These are phyloP conservation scores for Collichthys lucidus DNA, from an alignment of 2,113 vertebrate genomes.

Conservation along the genomic window DNA sequence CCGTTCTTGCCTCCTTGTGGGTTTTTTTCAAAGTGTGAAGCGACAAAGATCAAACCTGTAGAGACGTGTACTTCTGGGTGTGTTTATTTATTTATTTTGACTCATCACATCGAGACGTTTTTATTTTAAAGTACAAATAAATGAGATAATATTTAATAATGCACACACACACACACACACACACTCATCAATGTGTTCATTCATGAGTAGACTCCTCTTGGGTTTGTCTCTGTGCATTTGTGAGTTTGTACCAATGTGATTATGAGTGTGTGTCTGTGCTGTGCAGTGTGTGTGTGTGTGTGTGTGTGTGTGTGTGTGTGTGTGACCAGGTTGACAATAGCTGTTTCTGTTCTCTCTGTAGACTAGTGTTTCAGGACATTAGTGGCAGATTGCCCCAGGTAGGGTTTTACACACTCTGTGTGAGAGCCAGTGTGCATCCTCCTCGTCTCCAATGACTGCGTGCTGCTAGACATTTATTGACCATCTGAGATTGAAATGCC, in stretches of 20 bases:
- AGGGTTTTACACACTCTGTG: constrained; percentile 83
- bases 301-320: constrained; percentile 38
- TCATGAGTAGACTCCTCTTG: constrained; percentile 69
- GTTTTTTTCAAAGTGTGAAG: constrained; percentile 77
- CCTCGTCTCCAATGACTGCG: constrained; percentile 83
- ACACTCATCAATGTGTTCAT: constrained; percentile 39
- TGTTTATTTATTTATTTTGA: not conserved
- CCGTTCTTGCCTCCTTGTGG: constrained; percentile 64
- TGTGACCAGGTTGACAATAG: constrained; percentile 86
- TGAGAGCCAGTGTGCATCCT: constrained; percentile 86
- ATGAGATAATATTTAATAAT: not conserved
- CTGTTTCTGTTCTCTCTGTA: constrained; percentile 89
- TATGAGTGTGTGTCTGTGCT: constrained; percentile 55
- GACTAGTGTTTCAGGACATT: constrained; percentile 90
- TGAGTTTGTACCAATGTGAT: constrained; percentile 76
- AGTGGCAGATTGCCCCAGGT: constrained; percentile 88
- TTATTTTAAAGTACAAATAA: not conserved
- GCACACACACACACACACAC: not conserved
- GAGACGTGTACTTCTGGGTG: constrained; percentile 73
- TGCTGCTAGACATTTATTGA: constrained; percentile 85
- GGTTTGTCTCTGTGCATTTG: constrained; percentile 79
- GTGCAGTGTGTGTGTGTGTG: constrained; percentile 40
- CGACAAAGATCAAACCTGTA: constrained; percentile 67
- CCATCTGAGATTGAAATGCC: constrained; percentile 86
- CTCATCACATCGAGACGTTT: constrained; percentile 18